A percentile compares a stretch with the other conserved stretches of the same genome.
These are phyloP conservation scores for Urosaurus nigricauda DNA, from an alignment of 2,797 vertebrate species.

Conservation along the genomic window DNA sequence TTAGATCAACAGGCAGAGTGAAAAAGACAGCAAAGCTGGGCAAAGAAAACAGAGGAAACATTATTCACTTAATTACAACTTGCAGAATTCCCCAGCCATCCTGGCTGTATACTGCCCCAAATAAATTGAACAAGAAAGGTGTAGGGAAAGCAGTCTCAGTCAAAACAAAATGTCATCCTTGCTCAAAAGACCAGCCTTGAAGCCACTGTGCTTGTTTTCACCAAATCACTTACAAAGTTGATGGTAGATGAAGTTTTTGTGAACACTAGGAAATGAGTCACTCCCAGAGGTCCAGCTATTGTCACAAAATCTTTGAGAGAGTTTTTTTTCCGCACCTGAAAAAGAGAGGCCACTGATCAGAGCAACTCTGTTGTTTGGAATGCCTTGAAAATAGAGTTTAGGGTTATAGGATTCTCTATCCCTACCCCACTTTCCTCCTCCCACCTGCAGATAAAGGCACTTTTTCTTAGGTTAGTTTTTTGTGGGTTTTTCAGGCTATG, in stretches of 20 bases:
- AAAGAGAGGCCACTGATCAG: accelerated
- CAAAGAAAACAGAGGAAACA: too few relatives aligned
- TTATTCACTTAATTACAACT: too few relatives aligned
- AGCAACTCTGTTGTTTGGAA: too few relatives aligned
- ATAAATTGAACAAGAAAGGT: neutral
- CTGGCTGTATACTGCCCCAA: neutral
- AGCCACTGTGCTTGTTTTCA: neutral
- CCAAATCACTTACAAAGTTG: slow-evolving; percentile 84
- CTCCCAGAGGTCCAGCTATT: slow-evolving; percentile 89
- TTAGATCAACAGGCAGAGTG: neutral
- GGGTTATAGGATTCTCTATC: neutral
- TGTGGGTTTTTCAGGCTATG: too few relatives aligned
- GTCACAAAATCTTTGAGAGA: slow-evolving; percentile 91
- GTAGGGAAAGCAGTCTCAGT: neutral
- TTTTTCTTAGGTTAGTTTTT: too few relatives aligned
- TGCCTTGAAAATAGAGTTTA: neutral
- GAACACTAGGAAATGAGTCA: slow-evolving; percentile 91
- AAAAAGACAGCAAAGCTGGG: neutral
- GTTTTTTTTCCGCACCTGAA: slow-evolving; percentile 88
- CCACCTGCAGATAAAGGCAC: neutral
- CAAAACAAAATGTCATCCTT: neutral
- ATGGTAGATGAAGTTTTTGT: slow-evolving; percentile 83
- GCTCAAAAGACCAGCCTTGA: neutral
- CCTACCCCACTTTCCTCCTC: too few relatives aligned
- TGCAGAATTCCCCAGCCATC: neutral